Evolutionary conservation across 2,797 vertebrate species (phyloP), one percentile per base, ranked within the genome.

Genomic region (Phalloptychus januarius): DNA sequence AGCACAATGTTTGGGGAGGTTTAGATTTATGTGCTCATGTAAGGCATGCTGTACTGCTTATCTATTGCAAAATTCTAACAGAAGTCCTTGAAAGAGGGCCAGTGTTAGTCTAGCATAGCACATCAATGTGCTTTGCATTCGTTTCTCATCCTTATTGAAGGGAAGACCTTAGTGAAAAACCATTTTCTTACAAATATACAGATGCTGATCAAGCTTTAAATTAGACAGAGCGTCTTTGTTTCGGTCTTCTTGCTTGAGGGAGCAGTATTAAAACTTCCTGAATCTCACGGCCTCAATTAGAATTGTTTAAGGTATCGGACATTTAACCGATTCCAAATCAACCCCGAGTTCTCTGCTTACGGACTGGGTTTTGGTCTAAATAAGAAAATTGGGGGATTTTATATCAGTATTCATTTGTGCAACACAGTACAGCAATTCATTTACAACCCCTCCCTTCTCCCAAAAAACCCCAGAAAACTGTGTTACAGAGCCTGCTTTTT

Each of bases 271-370:
- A 93, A 91, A 86, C 86, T 82, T 80, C 50, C 61, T 85, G 85
- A 88, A 88, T 91, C 88, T 90, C 71, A 71, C 11, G 15, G 76
- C 77, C 54, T 91, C 89, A 90, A 73, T 92, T 92, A 91, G 81
- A 85, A 81, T 85, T 83, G 76, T 90, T 92, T 88, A 91, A 88
- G 85, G 75, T 86, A 84, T 88, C 83, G 79, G 88, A 87, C 85
- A 0, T 87, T 87, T 85, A 88, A 89, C 84, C 84, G 65, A 87
- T 93, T 85, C 58, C 74, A 46, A 2, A 91, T 83, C 77, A 84
- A 93, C 88, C 77, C 28, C 44, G 44, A 36, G 79, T 48, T 75
- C 76, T 74, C 8, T 15, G 50, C 82, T 80, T 80, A 56, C 87
- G 82, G 20, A 80, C 89, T 58, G 69, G 78, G 78, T 86, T 90